Evolutionary conservation across 2,888 invertebrate genomes (phyloP).

Genomic region (Brenthis daphne): DNA sequence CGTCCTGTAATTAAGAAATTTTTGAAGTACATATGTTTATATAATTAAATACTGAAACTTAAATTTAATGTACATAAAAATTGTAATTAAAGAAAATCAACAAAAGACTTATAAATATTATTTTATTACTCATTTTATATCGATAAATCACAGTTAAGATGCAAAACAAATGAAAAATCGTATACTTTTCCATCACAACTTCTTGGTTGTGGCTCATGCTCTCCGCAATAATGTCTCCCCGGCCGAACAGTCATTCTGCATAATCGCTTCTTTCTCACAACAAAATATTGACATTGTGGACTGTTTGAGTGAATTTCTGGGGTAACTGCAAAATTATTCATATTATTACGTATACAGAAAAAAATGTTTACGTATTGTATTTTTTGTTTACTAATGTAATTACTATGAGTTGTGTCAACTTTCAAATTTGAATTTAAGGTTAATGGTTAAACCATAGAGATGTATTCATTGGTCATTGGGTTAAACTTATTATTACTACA

Average conservation of each 20-base stretch:
- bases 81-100: too few relatives aligned
- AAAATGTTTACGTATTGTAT: neutral
- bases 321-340: constrained; percentile 24
- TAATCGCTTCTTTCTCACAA: constrained; percentile 86
- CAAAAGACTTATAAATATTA: too few relatives aligned
- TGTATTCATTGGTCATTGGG: too few relatives aligned
- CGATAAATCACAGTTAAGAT: neutral
- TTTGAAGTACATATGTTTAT: constrained; percentile 4
- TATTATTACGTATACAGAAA: constrained; percentile 7
- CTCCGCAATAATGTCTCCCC: constrained; percentile 87
- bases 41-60: constrained; percentile 9
- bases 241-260: constrained; percentile 89
- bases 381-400: constrained; percentile 9
- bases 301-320: constrained; percentile 12
- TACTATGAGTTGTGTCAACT: too few relatives aligned
- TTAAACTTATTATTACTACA: too few relatives aligned
- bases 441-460: too few relatives aligned
- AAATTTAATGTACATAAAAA: too few relatives aligned
- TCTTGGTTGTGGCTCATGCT: constrained; percentile 81
- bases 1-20: constrained; percentile 52
- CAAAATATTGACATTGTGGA: constrained; percentile 84
- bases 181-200: constrained; percentile 54
- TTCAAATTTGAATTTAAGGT: too few relatives aligned
- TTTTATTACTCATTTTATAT: too few relatives aligned
- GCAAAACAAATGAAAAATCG: constrained; percentile 1